Evolutionary conservation across 2,888 invertebrate genomes (phyloP).

Genomic region (Lithodes maja): DNA sequence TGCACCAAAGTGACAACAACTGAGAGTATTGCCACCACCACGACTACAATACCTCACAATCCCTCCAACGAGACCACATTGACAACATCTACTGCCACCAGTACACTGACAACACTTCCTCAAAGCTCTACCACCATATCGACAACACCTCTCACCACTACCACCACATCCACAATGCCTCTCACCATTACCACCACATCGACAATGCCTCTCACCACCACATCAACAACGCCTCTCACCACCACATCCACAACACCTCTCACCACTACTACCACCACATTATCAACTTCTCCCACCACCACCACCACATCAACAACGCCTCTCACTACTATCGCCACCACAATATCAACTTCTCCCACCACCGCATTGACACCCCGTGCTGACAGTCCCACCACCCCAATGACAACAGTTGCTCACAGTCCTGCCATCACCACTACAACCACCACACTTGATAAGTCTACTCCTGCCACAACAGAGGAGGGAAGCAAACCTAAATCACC

Average conservation of each 20-base stretch:
- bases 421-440: neutral
- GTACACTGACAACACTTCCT: neutral
- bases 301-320: neutral
- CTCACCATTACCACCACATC: conserved; percentile 12
- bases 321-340: neutral
- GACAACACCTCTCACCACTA: neutral
- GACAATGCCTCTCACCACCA: neutral
- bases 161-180: neutral
- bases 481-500: neutral
- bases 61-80: neutral
- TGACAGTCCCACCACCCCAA: neutral
- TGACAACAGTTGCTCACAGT: neutral
- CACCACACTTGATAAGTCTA: neutral
- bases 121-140: neutral
- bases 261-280: neutral
- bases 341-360: neutral
- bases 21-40: neutral
- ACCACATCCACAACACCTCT: neutral
- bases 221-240: neutral
- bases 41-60: neutral
- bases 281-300: neutral
- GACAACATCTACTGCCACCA: conserved; percentile 12
- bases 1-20: neutral
- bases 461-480: neutral
- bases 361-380: neutral